Conservation (phyloP, 2,888 invertebrate genomes). For the Dastarcus helophoroides region DNA sequence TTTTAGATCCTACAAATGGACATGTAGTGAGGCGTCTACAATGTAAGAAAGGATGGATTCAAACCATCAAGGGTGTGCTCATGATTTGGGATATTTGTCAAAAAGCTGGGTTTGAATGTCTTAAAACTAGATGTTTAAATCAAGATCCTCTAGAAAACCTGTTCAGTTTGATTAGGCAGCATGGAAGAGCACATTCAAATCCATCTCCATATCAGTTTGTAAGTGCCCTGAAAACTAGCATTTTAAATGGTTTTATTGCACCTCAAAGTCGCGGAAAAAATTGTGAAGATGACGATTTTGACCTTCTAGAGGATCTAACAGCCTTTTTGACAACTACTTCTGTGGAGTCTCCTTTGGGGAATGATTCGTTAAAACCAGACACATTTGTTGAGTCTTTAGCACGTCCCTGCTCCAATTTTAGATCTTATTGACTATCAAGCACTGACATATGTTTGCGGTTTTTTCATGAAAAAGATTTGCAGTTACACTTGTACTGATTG, state of each 20-base stretch:
- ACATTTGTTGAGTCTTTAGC: too few species aligned
- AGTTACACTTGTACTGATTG: too few species aligned
- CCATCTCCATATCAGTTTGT: slow-evolving; percentile 11
- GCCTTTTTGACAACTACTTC: too few species aligned
- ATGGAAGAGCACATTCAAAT: slow-evolving; percentile 9
- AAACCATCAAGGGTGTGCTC: slow-evolving; percentile 1
- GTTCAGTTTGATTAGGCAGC: slow-evolving; percentile 11
- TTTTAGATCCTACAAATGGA: slow-evolving; percentile 2
- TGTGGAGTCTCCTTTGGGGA: too few species aligned
- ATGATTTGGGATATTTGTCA: slow-evolving; percentile 1
- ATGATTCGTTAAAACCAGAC: too few species aligned
- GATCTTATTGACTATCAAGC: too few species aligned
- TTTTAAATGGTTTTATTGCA: slow-evolving; percentile 10
- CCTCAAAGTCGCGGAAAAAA: slow-evolving; percentile 3
- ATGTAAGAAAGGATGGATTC: slow-evolving; percentile 3
- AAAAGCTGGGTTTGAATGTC: background rate
- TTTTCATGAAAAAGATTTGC: too few species aligned
- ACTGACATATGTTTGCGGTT: too few species aligned
- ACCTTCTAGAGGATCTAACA: too few species aligned
- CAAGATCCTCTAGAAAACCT: slow-evolving; percentile 13
- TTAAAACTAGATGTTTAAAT: slow-evolving; percentile 5
- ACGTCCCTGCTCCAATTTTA: too few species aligned
- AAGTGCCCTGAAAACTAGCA: slow-evolving; percentile 11
- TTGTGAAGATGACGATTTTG: slow-evolving; percentile 3
- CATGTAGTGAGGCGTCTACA: background rate